Base-by-base conservation (phyloP, 2,888 invertebrate species). In the Nomada ferruginata region DNA sequence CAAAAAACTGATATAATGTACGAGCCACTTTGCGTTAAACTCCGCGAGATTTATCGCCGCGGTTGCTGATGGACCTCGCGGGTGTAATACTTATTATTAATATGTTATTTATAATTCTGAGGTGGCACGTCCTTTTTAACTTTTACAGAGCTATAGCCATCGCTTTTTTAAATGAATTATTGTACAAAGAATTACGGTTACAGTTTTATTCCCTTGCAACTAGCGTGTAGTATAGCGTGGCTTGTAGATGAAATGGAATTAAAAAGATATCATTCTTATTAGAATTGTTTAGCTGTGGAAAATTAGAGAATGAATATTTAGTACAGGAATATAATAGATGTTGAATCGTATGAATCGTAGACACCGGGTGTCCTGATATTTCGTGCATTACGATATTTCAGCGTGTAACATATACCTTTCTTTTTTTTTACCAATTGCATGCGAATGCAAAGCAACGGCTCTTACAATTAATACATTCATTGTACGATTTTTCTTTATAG, bases 401-500 rank as follows among this genome's bases (percentile, higher is more conserved):
- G 60, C 50, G n/a, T 66, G 60, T 55, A 65, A 64, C 36, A 57
- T 11, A 26, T 47, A 70, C 36, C 9, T 36, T 36, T 36, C 36
- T 36, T 44, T 18, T 20, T 11, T 11, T 11, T 52, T 23, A 15
- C 44, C 20, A 44, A 57, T 44, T n/a, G 23, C n/a, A 18, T 61
- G 26, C 13, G 44, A 66, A 29, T 59, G 29, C 36, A 26, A 60
- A 78, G n/a, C 50, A 42, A 69, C 42, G 29, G 44, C 23, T 23
- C 44, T n/a, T 59, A 70, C 15, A 79, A 50, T 55, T 64, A 3
- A 60, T 64, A 23, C 50, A 44, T 57, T 44, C 26, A 23, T n/a
- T 18, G 52, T 36, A 15, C 11, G 47, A 15, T 26, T 20, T 10
- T 44, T 52, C n/a, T 59, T 29, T 13, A 50, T 23, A 44, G 50